Evolutionary conservation across 1,140 invertebrate species (phyloP).

Genomic region (Bombus difficillimus): DNA sequence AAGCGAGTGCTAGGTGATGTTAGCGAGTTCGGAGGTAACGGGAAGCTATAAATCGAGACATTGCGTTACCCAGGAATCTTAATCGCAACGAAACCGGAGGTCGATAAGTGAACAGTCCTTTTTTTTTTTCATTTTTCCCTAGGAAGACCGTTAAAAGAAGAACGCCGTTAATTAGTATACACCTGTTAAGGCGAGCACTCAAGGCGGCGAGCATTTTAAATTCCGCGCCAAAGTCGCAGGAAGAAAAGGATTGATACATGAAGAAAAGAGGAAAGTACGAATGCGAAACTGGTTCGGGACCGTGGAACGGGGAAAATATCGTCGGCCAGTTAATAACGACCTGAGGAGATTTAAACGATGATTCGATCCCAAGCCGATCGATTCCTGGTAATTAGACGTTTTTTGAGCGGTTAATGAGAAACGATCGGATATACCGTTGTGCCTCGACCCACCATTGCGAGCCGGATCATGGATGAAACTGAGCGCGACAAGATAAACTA

Average conservation of each 20-base stretch:
- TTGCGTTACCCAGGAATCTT: slow-evolving; percentile 13
- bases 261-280: background rate
- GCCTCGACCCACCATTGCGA: background rate
- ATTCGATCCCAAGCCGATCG: background rate
- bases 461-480: background rate
- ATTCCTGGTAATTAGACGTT: slow-evolving; percentile 17
- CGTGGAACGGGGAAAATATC: background rate
- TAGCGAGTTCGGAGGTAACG: slow-evolving; percentile 3
- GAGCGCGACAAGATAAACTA: background rate
- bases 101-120: background rate
- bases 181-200: slow-evolving; percentile 11
- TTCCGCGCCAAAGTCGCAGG: background rate
- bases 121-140: background rate
- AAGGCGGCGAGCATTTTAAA: slow-evolving; percentile 2
- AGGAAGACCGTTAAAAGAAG: background rate
- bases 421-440: background rate
- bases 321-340: background rate
- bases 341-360: background rate
- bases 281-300: slow-evolving; percentile 6
- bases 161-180: slow-evolving; percentile 30
- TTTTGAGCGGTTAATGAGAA: slow-evolving; percentile 4
- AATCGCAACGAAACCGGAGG: background rate
- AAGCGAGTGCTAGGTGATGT: background rate
- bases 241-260: background rate
- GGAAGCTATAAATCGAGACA: slow-evolving; percentile 14